phyloP scores from a whole-genome alignment of 1,140 invertebrate species.

The Macrostomum lignano region DNA sequence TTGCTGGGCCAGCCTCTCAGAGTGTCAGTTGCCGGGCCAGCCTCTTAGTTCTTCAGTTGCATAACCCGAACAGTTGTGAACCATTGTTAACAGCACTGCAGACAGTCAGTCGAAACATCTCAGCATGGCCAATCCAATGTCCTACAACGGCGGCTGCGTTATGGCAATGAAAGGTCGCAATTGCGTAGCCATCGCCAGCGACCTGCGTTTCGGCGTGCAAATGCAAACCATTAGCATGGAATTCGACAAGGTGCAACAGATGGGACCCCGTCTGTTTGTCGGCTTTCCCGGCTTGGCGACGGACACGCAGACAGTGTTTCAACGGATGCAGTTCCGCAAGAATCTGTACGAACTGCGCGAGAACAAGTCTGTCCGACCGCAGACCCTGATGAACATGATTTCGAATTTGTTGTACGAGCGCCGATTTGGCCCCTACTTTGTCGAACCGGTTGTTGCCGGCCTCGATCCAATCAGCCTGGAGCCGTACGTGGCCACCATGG shows the following conservation, averaged over 20 bases:
- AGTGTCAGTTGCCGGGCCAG: no score
- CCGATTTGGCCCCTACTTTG: conserved; percentile 82
- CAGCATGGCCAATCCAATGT: conserved; percentile 47
- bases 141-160: conserved; percentile 80
- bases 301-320: conserved; percentile 63
- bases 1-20: no score
- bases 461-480: conserved; percentile 54
- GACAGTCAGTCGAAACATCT: no score
- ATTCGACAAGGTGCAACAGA: conserved; percentile 67
- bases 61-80: no score
- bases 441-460: conserved; percentile 78
- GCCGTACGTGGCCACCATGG: conserved; percentile 70
- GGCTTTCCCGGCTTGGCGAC: conserved; percentile 76
- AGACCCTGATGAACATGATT: conserved; percentile 65
- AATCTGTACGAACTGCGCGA: conserved; percentile 73
- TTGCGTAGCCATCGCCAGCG: conserved; percentile 84
- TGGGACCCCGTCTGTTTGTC: conserved; percentile 57
- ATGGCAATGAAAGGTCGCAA: conserved; percentile 93
- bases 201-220: conserved; percentile 69
- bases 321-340: conserved; percentile 55
- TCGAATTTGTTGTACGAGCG: conserved; percentile 80
- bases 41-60: no score
- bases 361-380: conserved; percentile 58
- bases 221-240: conserved; percentile 52
- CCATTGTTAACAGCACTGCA: no score